Evolutionary conservation across 2,797 vertebrate genomes (phyloP), one percentile per base, ranked within the genome.

Genomic region (Xiphophorus birchmanni): DNA sequence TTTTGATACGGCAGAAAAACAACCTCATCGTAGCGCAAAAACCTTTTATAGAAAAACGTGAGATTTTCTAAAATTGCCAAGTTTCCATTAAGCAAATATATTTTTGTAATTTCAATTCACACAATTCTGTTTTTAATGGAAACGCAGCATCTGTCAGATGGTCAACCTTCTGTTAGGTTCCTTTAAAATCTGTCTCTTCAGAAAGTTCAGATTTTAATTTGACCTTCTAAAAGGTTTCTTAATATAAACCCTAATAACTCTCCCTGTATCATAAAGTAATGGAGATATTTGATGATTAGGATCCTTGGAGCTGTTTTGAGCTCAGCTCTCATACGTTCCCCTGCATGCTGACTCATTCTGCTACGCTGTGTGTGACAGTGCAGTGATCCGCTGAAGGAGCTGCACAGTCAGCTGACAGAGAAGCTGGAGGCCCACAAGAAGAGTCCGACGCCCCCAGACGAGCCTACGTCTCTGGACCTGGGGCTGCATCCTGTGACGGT

Each of bases 301-400:
- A 42, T 65, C 3, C 40, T 42, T 23, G 37, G 4, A 42, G 4
- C 65, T 26, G 12, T 67, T 60, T 13, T 12, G 58, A 60, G 13
- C n/a, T 35, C 29, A 63, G n/a, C 13, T 63, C 13, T 15, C 29
- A 17, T 15, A 5, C 9, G 6, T 15, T 71, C 40, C 11, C 47
- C 18, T 23, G 23, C 48, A 17, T 47, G 13, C 75, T 87, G 74
- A 87, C 72, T 2, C 37, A 18, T 26, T 85, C n/a, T 79, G 35
- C n/a, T 9, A 40, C 21, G 7, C 8, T 86, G 37, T 81, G 32
- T 32, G 32, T 80, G 80, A 87, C 96, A 99, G 98, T 96, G 97
- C 23, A 96, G 98, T 4, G 98, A 99, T 35, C 96, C 97, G 0
- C 95, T 99, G 84, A 99, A 97, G 93, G 98, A 99, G 74, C 96